These are phyloP conservation scores for Chloropsis hardwickii DNA, from an alignment of 2,113 vertebrate species.

Conservation along the genomic window DNA sequence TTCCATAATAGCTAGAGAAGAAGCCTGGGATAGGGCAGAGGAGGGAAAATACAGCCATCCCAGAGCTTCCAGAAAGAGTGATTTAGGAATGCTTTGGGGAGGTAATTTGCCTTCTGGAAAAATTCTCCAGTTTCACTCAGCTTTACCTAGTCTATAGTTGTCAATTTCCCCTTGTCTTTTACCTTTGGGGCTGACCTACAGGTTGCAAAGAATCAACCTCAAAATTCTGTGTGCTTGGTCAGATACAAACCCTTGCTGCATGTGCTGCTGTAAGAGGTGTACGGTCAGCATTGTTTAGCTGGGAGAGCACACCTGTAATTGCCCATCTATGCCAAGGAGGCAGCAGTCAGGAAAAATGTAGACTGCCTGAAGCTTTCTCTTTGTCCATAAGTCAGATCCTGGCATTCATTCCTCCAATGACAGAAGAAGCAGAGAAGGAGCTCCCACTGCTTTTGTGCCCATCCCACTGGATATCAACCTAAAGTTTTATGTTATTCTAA, in stretches of 20 bases:
- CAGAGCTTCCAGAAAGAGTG: not conserved
- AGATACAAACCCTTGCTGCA: not conserved
- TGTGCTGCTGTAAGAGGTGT: rapidly evolving
- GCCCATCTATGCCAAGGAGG: not conserved
- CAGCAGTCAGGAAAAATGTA: not conserved
- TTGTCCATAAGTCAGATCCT: not conserved
- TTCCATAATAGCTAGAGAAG: not conserved
- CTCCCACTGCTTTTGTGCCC: not conserved
- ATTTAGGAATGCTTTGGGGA: not conserved
- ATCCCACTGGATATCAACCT: not conserved
- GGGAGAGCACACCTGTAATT: not conserved
- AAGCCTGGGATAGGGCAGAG: not conserved
- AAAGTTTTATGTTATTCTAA: not conserved
- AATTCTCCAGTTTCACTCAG: not conserved
- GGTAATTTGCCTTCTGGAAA: not conserved
- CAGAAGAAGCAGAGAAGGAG: not conserved
- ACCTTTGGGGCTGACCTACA: not conserved
- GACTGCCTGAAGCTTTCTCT: not conserved
- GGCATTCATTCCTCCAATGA: not conserved
- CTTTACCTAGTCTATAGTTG: not conserved
- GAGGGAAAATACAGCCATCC: not conserved
- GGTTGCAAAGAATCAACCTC: not conserved
- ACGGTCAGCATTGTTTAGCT: not conserved
- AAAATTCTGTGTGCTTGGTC: not conserved
- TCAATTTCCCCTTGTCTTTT: not conserved